Conservation (phyloP, 2,113 vertebrate species). For the Gymnarchus niloticus region DNA sequence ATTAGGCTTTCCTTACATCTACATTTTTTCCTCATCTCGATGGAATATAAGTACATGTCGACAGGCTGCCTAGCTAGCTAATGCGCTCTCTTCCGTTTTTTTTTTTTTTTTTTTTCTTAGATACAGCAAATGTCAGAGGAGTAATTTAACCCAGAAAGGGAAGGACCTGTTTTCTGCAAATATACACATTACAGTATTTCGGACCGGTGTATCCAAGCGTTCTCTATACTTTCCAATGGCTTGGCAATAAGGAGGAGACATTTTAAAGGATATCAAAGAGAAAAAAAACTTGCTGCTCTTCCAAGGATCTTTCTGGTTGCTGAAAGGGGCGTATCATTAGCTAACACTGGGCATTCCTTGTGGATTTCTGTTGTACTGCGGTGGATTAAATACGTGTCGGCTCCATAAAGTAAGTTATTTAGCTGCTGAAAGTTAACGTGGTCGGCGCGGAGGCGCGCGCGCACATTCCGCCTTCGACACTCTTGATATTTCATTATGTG, state of each 20-base stretch:
- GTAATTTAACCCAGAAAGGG: constrained; percentile 31
- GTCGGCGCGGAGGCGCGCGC: neutral
- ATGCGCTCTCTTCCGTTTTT: constrained; percentile 45
- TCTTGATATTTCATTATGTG: neutral
- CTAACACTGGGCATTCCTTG: constrained; percentile 25
- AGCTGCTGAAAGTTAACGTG: constrained; percentile 4
- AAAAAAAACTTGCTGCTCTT: constrained; percentile 26
- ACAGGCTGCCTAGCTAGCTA: constrained; percentile 26
- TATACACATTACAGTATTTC: constrained; percentile 1
- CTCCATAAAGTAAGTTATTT: constrained; percentile 19
- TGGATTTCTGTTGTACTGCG: constrained; percentile 10
- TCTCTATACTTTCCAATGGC: constrained; percentile 26
- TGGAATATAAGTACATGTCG: constrained; percentile 30
- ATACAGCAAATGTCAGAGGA: constrained; percentile 30
- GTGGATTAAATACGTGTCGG: constrained; percentile 6
- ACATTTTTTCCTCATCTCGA: neutral
- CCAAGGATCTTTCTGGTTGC: constrained; percentile 24
- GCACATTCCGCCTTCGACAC: neutral
- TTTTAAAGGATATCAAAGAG: constrained; percentile 19
- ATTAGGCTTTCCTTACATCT: neutral
- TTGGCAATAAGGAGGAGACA: constrained; percentile 8
- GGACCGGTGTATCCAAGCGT: constrained; percentile 4
- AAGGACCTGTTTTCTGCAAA: constrained; percentile 18
- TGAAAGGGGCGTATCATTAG: constrained; percentile 32
- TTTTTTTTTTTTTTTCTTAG: constrained; percentile 17